Evolutionary conservation across 2,113 vertebrate species (phyloP), one percentile per base, ranked within the genome.

Genomic region (Gasterosteus aculeatus): DNA sequence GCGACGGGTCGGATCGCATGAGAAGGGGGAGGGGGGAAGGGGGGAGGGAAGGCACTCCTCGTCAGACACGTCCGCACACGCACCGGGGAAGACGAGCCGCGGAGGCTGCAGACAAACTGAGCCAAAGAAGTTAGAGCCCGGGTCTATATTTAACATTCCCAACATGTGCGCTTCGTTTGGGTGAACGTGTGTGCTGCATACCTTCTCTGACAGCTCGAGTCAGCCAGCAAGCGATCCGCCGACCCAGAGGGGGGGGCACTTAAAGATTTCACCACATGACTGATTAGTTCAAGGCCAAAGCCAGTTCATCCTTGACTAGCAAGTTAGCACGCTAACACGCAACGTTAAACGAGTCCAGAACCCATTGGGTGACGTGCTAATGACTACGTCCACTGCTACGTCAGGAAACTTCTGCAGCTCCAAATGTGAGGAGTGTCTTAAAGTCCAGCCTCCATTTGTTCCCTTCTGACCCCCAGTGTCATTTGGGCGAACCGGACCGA

Each of bases 121-220:
- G 78, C 80, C 74, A 81, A 61, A 75, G 75, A 75, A 85, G 86
- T 78, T 68, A 73, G 78, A 61, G 87, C 72, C 51, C 19, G 51
- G 53, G 85, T 54, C 87, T 94, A 94, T 91, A 92, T 94, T 94
- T 94, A 93, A 93, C 91, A 80, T 91, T 70, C 72, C 69, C 77
- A 85, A 89, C 91, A 92, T 92, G 90, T 93, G 92, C 91, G 88
- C 86, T 92, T 88, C 81, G 89, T 94, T 93, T 89, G 80, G 81
- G 57, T 82, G 81, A 81, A 91, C 80, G 84, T 69, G 77, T 57
- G 84, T 38, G 26, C 78, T 29, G 77, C 89, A 92, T 92, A 88
- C 81, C 75, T 90, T 46, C 78, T 68, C 69, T 79, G 78, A 90
- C 85, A 76, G 86, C 11, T 41, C 80, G 62, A 75, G 54, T 19